phyloP scores from a whole-genome alignment of 2,888 invertebrate species.

The Stenolophus ochropezus region DNA sequence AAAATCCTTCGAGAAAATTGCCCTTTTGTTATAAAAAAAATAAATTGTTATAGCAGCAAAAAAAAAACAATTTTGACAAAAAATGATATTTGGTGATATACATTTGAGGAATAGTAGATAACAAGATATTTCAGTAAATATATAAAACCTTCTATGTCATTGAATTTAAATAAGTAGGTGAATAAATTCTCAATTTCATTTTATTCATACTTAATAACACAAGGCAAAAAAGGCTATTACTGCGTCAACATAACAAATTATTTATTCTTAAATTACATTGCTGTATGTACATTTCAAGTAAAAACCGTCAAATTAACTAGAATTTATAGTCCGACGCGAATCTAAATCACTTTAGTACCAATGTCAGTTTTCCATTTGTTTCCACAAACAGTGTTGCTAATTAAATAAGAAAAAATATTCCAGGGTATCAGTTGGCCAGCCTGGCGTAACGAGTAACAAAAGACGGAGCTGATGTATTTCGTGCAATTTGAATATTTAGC shows the following conservation, averaged over 20 bases:
- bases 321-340: neutral
- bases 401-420: slow-evolving; percentile 5
- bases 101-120: no score
- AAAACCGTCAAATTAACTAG: slow-evolving; percentile 7
- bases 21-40: no score
- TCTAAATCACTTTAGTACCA: neutral
- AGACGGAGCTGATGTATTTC: slow-evolving; percentile 10
- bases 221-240: slow-evolving; percentile 1
- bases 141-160: neutral
- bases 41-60: no score
- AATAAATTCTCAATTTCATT: slow-evolving; percentile 3
- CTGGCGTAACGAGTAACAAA: slow-evolving; percentile 19
- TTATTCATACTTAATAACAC: neutral
- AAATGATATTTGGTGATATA: no score
- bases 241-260: neutral
- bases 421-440: slow-evolving; percentile 20
- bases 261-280: slow-evolving; percentile 1
- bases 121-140: no score
- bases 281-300: neutral
- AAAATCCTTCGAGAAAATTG: no score
- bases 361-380: neutral
- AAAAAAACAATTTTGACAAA: no score
- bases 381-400: neutral
- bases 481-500: slow-evolving; percentile 36
- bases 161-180: neutral